These are phyloP conservation scores for Dryomyza anilis DNA, from an alignment of 2,888 invertebrate genomes.

Conservation along the genomic window DNA sequence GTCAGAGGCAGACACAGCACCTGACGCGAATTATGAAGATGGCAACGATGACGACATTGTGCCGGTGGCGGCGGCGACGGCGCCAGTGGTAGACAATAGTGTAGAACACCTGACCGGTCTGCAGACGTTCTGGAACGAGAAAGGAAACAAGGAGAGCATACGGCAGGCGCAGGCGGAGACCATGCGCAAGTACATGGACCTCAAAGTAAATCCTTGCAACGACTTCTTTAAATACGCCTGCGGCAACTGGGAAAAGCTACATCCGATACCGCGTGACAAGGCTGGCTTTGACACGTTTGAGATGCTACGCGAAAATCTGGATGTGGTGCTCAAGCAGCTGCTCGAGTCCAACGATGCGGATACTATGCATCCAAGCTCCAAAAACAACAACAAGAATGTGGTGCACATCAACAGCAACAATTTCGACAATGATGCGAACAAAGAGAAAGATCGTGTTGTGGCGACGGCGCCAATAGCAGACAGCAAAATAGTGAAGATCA, in stretches of 20 bases:
- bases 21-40: constrained; percentile 7
- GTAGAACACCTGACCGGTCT: constrained; percentile 38
- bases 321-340: constrained; percentile 71
- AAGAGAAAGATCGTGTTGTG: constrained; percentile 35
- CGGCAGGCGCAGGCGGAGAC: constrained; percentile 69
- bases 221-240: constrained; percentile 87
- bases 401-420: constrained; percentile 39
- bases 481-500: too few species aligned
- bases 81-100: constrained; percentile 21
- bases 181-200: constrained; percentile 80
- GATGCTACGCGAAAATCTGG: constrained; percentile 82
- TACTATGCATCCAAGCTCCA: not conserved
- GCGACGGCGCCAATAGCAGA: not conserved
- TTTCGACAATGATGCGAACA: constrained; percentile 35
- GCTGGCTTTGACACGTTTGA: constrained; percentile 90
- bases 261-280: constrained; percentile 88
- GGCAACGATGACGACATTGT: constrained; percentile 27
- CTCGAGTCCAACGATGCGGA: constrained; percentile 62
- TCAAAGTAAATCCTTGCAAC: constrained; percentile 73
- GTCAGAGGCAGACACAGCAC: not conserved
- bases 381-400: constrained; percentile 30
- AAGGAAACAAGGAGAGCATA: constrained; percentile 63
- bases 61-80: not conserved
- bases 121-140: constrained; percentile 54
- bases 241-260: constrained; percentile 82